Evolutionary conservation across 2,888 invertebrate genomes (phyloP).

Genomic region (Alloscopus bannaensis): DNA sequence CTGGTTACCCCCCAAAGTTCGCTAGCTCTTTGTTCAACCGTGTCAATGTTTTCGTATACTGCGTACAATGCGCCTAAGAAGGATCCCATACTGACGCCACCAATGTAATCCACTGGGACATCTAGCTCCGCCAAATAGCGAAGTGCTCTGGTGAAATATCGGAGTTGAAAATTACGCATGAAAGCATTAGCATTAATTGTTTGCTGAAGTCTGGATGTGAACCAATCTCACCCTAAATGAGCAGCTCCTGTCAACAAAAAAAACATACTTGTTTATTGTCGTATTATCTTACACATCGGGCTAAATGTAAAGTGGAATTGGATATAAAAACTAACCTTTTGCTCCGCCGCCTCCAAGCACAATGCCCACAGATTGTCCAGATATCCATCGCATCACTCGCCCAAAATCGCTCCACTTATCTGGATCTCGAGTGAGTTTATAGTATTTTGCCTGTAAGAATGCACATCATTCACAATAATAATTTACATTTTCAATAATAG

Average conservation of each 20-base stretch:
- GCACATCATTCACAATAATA: not conserved
- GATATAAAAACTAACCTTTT: conserved; percentile 48
- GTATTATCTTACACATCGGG: not conserved
- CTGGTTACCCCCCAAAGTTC: conserved; percentile 47
- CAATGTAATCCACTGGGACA: conserved; percentile 68
- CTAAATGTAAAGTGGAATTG: not conserved
- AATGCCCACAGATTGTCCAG: conserved; percentile 54
- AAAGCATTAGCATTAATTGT: not conserved
- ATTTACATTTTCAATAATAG: no score
- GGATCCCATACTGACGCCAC: conserved; percentile 69
- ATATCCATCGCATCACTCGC: conserved; percentile 59
- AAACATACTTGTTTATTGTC: not conserved
- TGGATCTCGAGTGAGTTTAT: conserved; percentile 22
- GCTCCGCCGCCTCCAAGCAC: conserved; percentile 68
- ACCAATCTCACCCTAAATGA: conserved; percentile 45
- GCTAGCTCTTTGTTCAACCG: conserved; percentile 43
- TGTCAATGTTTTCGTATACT: conserved; percentile 57
- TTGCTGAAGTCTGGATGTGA: not conserved
- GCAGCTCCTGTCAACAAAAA: conserved; percentile 46
- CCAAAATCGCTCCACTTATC: conserved; percentile 61
- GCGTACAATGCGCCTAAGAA: conserved; percentile 67
- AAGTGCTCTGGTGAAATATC: conserved; percentile 55
- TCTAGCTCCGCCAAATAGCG: conserved; percentile 45
- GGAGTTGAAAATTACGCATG: not conserved
- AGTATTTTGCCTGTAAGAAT: conserved; percentile 38